Conservation (phyloP, 2,113 vertebrate genomes). For the Balaeniceps rex region DNA sequence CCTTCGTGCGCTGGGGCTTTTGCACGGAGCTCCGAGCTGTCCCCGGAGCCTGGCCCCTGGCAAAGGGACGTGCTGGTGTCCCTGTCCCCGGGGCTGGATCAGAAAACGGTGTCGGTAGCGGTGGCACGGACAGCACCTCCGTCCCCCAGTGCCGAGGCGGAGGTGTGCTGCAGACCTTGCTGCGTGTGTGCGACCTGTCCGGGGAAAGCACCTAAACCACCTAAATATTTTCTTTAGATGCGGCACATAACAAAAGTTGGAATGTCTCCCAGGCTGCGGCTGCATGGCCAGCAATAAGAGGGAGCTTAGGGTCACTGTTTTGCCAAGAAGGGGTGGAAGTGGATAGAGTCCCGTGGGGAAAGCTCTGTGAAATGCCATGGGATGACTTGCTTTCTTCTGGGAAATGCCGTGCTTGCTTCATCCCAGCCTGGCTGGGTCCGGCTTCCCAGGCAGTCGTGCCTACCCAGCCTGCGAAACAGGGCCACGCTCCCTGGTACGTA, state of each 20-base stretch:
- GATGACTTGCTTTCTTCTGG: background rate
- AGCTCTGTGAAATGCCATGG: background rate
- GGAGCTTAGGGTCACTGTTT: background rate
- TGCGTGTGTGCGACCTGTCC: background rate
- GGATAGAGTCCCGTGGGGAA: fast-evolving
- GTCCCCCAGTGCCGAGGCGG: background rate
- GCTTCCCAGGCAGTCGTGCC: background rate
- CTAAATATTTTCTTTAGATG: background rate
- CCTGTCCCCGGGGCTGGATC: background rate
- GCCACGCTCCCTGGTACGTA: background rate
- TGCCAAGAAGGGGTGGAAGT: background rate
- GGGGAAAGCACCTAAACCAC: background rate
- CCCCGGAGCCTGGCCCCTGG: background rate
- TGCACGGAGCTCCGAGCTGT: background rate
- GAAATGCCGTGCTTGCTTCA: background rate
- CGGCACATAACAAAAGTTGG: fast-evolving
- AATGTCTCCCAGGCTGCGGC: background rate
- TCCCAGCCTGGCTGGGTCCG: background rate
- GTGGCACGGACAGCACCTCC: fast-evolving
- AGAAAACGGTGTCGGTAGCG: fast-evolving
- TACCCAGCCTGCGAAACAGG: background rate
- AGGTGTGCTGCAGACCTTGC: no score
- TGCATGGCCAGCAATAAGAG: fast-evolving
- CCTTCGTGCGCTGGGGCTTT: background rate
- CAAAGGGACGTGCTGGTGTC: background rate